phyloP scores from a whole-genome alignment of 23 tunicate species.

The Ascidia mentula region DNA sequence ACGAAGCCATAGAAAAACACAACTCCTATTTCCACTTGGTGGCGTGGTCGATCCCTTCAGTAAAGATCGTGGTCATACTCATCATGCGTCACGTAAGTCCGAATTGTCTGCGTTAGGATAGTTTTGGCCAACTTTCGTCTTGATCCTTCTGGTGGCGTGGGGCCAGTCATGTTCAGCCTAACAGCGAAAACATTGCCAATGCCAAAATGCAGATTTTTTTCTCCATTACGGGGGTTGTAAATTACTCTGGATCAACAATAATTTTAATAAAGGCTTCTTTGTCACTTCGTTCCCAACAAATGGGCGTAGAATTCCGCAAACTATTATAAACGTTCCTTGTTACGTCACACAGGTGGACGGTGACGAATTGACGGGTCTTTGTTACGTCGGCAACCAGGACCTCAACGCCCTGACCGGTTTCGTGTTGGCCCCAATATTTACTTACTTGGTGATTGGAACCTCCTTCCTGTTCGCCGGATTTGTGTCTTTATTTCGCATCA shows the following conservation, averaged over 20 bases:
- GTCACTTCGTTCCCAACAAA: too few relatives aligned
- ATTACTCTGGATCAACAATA: too few relatives aligned
- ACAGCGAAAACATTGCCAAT: too few relatives aligned
- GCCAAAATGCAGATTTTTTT: too few relatives aligned
- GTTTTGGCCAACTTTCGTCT: too few relatives aligned
- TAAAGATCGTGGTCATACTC: slow-evolving; percentile 59
- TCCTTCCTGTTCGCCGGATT: slow-evolving; percentile 78
- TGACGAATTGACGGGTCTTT: slow-evolving; percentile 87
- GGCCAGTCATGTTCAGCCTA: too few relatives aligned
- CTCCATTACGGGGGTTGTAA: too few relatives aligned
- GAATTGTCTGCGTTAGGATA: too few relatives aligned
- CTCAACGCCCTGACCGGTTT: slow-evolving; percentile 67
- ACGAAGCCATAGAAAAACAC: slow-evolving; percentile 87
- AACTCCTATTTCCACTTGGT: slow-evolving; percentile 80
- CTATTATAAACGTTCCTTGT: too few relatives aligned
- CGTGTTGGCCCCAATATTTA: slow-evolving; percentile 75
- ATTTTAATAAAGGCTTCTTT: too few relatives aligned
- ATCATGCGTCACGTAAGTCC: slow-evolving; percentile 64
- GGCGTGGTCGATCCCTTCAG: slow-evolving; percentile 88
- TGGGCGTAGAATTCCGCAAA: too few relatives aligned
- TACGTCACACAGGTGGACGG: slow-evolving; percentile 76
- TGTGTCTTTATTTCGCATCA: slow-evolving; percentile 76
- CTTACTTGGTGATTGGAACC: slow-evolving; percentile 72
- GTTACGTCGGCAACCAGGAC: slow-evolving; percentile 83
- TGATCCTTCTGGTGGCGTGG: too few relatives aligned